Base-by-base conservation (phyloP, 2,797 vertebrate genomes). In the Thunnus albacares region DNA sequence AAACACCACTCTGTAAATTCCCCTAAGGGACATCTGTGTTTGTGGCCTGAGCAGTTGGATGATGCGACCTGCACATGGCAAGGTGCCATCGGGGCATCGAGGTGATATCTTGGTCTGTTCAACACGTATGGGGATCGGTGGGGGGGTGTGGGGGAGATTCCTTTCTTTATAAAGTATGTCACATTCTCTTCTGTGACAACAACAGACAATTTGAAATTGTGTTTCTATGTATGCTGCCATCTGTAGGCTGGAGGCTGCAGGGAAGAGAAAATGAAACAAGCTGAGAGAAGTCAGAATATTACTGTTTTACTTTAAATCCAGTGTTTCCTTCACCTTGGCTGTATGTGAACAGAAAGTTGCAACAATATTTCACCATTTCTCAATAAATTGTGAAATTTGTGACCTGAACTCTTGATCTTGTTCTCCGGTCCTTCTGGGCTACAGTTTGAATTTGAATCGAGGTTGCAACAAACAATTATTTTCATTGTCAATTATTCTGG, bases 1-100 rank as follows among this genome's bases (percentile, higher is more conserved):
- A 75, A 87, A 63, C 20, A 5, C 11, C 15, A 5, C 52, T 38
- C 57, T 77, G 90, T 82, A 80, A 90, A 88, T 88, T 53, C 90
- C 85, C 77, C 70, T 2, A 13, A 11, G 18, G 18, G 35, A 77
- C 83, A 79, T 70, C 70, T 83, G 79, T 38, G 74, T 56, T 15
- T 83, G 79, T 55, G 74, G 76, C 35, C 49, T 9, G 53, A 63
- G 83, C 52, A 11, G 83, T 68, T 69, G 59, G 76, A 22, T 43
- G 17, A 5, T 17, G n/a, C 41, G 75, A 41, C 60, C 75, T 64
- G 24, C 12, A 41, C 10, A 55, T 22, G 66, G 10, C 41, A 24
- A 38, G 33, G 49, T 9, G 62, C 62, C 13, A 41, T 47, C 24
- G 24, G 24, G 5, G 28, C 28, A 30, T 3, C 0, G 18, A 17